phyloP scores from a whole-genome alignment of 2,888 invertebrate species.

The Hesperia comma region DNA sequence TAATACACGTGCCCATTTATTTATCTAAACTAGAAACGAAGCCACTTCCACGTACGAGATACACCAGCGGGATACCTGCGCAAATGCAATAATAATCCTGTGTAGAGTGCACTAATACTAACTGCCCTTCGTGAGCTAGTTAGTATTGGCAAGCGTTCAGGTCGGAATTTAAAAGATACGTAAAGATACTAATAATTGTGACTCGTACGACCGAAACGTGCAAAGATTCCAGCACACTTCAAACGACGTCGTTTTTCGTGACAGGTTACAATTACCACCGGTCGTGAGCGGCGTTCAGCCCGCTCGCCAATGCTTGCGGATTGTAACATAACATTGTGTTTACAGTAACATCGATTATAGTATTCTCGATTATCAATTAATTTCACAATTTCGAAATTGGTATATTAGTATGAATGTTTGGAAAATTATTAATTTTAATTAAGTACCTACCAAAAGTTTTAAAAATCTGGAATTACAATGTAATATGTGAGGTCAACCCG shows the following conservation, averaged over 20 bases:
- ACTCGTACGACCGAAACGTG: conserved; percentile 4
- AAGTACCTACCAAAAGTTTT: too few relatives aligned
- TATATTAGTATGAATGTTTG: too few relatives aligned
- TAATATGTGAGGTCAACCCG: too few relatives aligned
- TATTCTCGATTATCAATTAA: too few relatives aligned
- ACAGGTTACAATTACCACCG: conserved; percentile 9
- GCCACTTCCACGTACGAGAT: neutral
- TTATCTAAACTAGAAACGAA: too few relatives aligned
- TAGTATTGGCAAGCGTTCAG: conserved; percentile 1
- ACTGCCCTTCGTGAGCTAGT: conserved; percentile 2
- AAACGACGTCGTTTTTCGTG: conserved; percentile 7
- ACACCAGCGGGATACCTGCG: neutral
- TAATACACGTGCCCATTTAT: too few relatives aligned
- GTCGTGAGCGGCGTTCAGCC: neutral
- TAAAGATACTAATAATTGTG: conserved; percentile 10
- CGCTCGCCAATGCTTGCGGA: neutral
- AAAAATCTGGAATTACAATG: too few relatives aligned
- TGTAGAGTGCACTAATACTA: conserved; percentile 2
- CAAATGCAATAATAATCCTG: neutral
- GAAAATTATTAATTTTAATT: too few relatives aligned
- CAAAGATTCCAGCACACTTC: conserved; percentile 7
- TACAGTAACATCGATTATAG: too few relatives aligned
- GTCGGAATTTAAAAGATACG: conserved; percentile 5
- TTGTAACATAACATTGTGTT: neutral
- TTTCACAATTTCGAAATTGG: too few relatives aligned